phyloP scores from a whole-genome alignment of 2,888 invertebrate species.

The Aromia moschata region DNA sequence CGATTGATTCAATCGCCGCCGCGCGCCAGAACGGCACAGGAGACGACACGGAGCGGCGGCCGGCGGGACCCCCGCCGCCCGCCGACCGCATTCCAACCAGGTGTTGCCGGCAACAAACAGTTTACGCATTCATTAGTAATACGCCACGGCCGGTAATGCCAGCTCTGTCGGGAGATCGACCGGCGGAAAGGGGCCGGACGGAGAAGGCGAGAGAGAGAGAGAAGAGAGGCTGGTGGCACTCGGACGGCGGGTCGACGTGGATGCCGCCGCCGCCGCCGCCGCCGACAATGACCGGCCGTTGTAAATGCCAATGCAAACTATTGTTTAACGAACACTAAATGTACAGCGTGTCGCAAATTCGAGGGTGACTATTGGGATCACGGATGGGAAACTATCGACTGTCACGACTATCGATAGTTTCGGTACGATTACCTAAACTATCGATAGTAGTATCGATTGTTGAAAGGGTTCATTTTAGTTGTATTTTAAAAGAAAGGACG shows the following conservation, averaged over 20 bases:
- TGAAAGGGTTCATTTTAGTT: too few species aligned
- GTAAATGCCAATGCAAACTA: constrained; percentile 25
- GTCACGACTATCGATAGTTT: too few species aligned
- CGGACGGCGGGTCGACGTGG: neutral
- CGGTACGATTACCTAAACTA: too few species aligned
- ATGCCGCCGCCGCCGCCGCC: neutral
- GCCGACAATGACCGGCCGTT: constrained; percentile 27
- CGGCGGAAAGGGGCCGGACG: constrained; percentile 19
- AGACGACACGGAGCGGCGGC: constrained; percentile 60
- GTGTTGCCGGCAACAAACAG: constrained; percentile 63
- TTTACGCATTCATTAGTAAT: constrained; percentile 64
- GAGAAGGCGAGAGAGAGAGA: constrained; percentile 16
- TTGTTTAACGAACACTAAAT: constrained; percentile 12
- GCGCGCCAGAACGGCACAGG: constrained; percentile 50
- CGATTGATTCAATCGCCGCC: constrained; percentile 57
- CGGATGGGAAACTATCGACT: too few species aligned
- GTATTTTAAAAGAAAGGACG: too few species aligned
- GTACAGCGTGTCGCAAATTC: too few species aligned
- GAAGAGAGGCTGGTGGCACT: constrained; percentile 15
- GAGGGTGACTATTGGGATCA: too few species aligned
- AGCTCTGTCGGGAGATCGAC: constrained; percentile 35
- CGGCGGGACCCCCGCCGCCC: constrained; percentile 66
- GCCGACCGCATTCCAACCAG: constrained; percentile 64
- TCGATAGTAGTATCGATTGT: too few species aligned
- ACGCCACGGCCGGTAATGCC: constrained; percentile 56